Percentiles rank a stretch among this genome's conserved stretches.
Conservation (phyloP, 2,113 vertebrate genomes). For the Bos javanicus region DNA sequence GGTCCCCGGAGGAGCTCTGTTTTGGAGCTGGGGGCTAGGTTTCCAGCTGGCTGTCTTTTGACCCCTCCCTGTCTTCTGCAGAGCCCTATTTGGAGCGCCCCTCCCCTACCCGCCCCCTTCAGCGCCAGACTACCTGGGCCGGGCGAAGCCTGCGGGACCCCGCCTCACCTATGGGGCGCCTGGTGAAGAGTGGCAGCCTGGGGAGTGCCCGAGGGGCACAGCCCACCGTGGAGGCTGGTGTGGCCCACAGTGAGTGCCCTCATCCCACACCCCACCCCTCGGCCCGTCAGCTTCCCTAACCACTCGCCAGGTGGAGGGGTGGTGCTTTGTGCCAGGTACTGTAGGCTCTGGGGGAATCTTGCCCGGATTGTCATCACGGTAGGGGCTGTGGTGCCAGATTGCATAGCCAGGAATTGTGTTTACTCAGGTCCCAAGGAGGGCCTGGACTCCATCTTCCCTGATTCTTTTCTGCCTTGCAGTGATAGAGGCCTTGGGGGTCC, state of each 20-base stretch:
- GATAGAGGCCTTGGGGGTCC: conserved; percentile 65
- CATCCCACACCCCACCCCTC: neutral
- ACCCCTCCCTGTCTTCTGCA: neutral
- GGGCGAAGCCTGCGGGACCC: conserved; percentile 86
- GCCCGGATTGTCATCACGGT: neutral
- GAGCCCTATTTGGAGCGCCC: conserved; percentile 22
- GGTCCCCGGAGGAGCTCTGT: neutral
- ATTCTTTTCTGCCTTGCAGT: conserved; percentile 31
- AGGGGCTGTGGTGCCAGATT: neutral
- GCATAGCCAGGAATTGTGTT: neutral
- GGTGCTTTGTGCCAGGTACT: neutral
- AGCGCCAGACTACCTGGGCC: conserved; percentile 93
- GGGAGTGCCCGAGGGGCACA: conserved; percentile 81
- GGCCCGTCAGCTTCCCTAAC: neutral
- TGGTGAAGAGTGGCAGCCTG: conserved; percentile 91
- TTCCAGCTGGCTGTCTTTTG: neutral
- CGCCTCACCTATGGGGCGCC: conserved; percentile 77
- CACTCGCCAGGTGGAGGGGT: neutral
- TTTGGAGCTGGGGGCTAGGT: neutral
- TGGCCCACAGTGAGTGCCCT: conserved; percentile 79
- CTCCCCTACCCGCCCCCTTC: conserved; percentile 76
- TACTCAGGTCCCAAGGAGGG: neutral
- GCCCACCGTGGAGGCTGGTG: conserved; percentile 54
- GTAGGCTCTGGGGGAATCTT: neutral
- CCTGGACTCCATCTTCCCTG: neutral